Conservation (phyloP, 2,888 invertebrate genomes). For the Nesidiocoris tenuis region DNA sequence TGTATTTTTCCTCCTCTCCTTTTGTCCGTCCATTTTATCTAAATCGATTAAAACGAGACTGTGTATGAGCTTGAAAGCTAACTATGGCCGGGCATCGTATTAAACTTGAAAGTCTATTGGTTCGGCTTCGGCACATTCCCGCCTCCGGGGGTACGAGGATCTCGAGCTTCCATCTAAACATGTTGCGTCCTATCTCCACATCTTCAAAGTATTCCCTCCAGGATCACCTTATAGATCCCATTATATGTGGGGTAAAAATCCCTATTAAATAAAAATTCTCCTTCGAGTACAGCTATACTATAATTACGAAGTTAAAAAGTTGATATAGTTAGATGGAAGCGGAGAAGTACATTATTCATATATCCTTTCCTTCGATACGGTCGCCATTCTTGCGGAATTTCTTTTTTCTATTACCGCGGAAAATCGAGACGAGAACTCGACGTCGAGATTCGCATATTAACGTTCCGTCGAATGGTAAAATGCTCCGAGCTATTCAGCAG, state of each 20-base stretch:
- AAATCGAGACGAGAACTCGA: slow-evolving; percentile 12
- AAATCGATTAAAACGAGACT: slow-evolving; percentile 32
- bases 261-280: slow-evolving; percentile 26
- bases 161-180: slow-evolving; percentile 21
- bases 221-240: slow-evolving; percentile 7
- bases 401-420: slow-evolving; percentile 28
- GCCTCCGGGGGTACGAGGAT: slow-evolving; percentile 3
- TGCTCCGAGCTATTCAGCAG: not conserved
- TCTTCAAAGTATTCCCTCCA: slow-evolving; percentile 2
- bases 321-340: not conserved
- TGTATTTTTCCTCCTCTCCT: slow-evolving; percentile 12
- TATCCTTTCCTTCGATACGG: slow-evolving; percentile 7
- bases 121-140: slow-evolving; percentile 8
- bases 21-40: slow-evolving; percentile 23
- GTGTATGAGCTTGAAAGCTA: slow-evolving; percentile 1
- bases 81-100: not conserved
- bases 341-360: slow-evolving; percentile 23
- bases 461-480: not conserved
- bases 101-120: not conserved
- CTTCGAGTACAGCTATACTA: slow-evolving; percentile 13
- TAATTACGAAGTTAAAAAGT: slow-evolving; percentile 1
- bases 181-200: slow-evolving; percentile 27
- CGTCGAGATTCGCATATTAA: not conserved
- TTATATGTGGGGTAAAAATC: slow-evolving; percentile 21
- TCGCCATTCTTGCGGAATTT: slow-evolving; percentile 6